Conservation (phyloP, 2,888 invertebrate species). For the Criorhina ranunculi region DNA sequence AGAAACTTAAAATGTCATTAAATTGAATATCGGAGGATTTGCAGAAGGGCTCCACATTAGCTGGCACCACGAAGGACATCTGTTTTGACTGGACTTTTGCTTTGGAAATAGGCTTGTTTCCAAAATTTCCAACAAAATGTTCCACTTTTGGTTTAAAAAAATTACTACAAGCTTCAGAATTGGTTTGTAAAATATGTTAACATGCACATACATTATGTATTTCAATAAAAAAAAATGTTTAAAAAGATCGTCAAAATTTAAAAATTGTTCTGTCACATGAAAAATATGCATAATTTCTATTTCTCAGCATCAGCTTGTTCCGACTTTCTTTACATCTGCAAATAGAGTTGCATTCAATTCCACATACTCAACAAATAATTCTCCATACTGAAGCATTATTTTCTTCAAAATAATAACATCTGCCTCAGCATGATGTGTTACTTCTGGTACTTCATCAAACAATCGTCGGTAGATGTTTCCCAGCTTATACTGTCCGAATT, state of each 20-base stretch:
- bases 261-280: neutral
- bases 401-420: slow-evolving; percentile 88
- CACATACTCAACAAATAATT: slow-evolving; percentile 86
- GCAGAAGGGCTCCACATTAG: too few species aligned
- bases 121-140: too few species aligned
- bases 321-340: slow-evolving; percentile 73
- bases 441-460: slow-evolving; percentile 84
- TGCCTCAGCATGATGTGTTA: slow-evolving; percentile 88
- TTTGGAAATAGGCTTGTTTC: too few species aligned
- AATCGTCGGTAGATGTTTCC: slow-evolving; percentile 86
- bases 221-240: neutral
- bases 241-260: neutral
- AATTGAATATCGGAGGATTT: too few species aligned
- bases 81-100: too few species aligned
- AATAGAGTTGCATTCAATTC: slow-evolving; percentile 81
- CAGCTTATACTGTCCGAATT: slow-evolving; percentile 85
- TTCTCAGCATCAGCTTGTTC: slow-evolving; percentile 11
- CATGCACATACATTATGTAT: slow-evolving; percentile 7
- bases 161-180: too few species aligned
- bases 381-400: slow-evolving; percentile 86
- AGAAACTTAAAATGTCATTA: too few species aligned
- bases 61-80: too few species aligned
- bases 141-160: too few species aligned
- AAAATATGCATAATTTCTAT: neutral
- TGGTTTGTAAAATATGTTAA: neutral